These are phyloP conservation scores for Calameuta pallipes DNA, from an alignment of 2,888 invertebrate genomes.

Conservation along the genomic window DNA sequence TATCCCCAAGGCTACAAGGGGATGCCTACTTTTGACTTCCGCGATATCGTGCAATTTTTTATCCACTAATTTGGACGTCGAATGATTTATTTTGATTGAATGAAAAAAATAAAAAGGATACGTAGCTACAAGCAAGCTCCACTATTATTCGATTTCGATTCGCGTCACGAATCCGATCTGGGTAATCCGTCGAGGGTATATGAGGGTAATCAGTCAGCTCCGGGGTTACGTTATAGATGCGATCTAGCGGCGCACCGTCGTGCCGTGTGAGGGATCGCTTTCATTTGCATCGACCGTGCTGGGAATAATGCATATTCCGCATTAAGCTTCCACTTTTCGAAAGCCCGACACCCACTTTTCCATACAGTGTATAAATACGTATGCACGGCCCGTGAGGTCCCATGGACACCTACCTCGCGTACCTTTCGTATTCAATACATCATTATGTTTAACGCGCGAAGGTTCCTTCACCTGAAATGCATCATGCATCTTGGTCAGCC, in stretches of 20 bases:
- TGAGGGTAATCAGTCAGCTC: constrained; percentile 57
- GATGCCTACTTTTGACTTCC: background rate
- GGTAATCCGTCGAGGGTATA: constrained; percentile 50
- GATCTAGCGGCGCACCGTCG: constrained; percentile 21
- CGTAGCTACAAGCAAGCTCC: background rate
- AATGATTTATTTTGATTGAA: background rate
- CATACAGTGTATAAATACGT: background rate
- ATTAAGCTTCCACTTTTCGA: constrained; percentile 10
- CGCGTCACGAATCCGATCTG: constrained; percentile 52
- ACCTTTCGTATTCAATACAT: background rate
- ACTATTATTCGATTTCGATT: constrained; percentile 21
- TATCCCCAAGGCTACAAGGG: background rate
- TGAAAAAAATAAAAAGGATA: background rate
- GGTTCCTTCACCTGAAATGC: background rate
- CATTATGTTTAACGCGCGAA: background rate
- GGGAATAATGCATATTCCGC: constrained; percentile 47
- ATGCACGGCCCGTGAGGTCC: background rate
- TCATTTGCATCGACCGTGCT: constrained; percentile 59
- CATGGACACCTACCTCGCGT: background rate
- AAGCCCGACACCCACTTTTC: background rate
- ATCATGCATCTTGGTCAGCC: background rate
- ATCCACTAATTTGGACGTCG: background rate
- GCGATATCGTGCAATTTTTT: background rate
- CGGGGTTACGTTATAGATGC: constrained; percentile 1
- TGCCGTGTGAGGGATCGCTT: constrained; percentile 47